These are phyloP conservation scores for Pseudochirops corinnae DNA, from an alignment of 2,797 vertebrate species.

Conservation along the genomic window DNA sequence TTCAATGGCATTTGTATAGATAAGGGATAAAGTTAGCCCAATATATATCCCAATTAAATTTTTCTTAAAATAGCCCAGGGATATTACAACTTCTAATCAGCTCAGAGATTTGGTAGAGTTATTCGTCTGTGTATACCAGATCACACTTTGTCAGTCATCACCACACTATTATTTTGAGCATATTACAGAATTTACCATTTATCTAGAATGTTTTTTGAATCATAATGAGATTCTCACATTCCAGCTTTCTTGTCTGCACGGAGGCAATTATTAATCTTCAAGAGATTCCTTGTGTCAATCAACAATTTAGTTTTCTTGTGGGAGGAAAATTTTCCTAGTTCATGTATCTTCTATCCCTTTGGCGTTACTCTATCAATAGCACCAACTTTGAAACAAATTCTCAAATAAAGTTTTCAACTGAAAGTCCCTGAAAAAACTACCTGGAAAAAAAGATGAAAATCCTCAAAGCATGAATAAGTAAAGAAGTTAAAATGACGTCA, in stretches of 20 bases:
- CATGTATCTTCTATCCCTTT: slow-evolving; percentile 11
- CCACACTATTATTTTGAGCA: slow-evolving; percentile 73
- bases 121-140: slow-evolving; percentile 67
- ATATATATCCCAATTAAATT: slow-evolving; percentile 63
- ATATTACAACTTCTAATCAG: slow-evolving; percentile 63
- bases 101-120: slow-evolving; percentile 57
- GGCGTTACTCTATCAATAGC: background rate
- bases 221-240: slow-evolving; percentile 77
- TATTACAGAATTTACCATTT: slow-evolving; percentile 63
- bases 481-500: slow-evolving; percentile 28
- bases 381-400: slow-evolving; percentile 11
- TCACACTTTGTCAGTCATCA: slow-evolving; percentile 79
- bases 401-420: slow-evolving; percentile 6
- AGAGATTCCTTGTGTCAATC: slow-evolving; percentile 46
- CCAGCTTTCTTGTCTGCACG: slow-evolving; percentile 64
- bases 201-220: slow-evolving; percentile 65
- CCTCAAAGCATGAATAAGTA: background rate
- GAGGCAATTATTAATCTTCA: slow-evolving; percentile 65
- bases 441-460: slow-evolving; percentile 16
- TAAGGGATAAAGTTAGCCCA: slow-evolving; percentile 30
- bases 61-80: slow-evolving; percentile 47
- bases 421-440: background rate
- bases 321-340: background rate
- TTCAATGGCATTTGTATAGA: slow-evolving; percentile 32
- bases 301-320: slow-evolving; percentile 53